phyloP scores from a whole-genome alignment of 2,113 vertebrate genomes.

The Cyrtonyx montezumae region DNA sequence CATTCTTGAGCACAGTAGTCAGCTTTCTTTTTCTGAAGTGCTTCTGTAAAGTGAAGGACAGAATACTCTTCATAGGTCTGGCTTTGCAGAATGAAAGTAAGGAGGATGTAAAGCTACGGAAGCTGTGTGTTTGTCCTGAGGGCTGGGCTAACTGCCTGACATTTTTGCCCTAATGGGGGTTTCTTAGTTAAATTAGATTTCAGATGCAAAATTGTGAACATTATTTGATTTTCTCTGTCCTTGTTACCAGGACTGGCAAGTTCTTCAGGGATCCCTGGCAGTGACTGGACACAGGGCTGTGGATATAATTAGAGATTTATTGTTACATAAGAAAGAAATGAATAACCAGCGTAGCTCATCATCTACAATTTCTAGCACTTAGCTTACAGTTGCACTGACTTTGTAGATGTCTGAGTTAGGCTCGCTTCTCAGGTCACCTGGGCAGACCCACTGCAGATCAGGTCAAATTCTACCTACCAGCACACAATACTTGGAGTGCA shows the following conservation, averaged over 20 bases:
- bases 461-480: background rate
- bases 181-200: constrained; percentile 14
- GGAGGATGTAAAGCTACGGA: background rate
- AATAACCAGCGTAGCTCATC: background rate
- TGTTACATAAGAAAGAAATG: background rate
- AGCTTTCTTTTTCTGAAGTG: constrained; percentile 18
- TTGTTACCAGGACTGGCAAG: background rate
- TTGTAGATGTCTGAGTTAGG: background rate
- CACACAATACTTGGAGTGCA: background rate
- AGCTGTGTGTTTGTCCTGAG: background rate
- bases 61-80: background rate
- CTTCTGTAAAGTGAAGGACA: background rate
- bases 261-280: background rate
- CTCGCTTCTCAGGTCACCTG: background rate
- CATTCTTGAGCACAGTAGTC: background rate
- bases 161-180: background rate
- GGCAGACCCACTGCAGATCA: background rate
- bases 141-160: background rate
- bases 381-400: background rate
- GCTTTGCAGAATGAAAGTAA: accelerated
- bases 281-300: background rate
- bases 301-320: background rate
- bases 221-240: background rate
- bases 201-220: background rate
- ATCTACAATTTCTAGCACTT: background rate